Evolutionary conservation across 2,888 invertebrate genomes (phyloP), one percentile per base, ranked within the genome.

Genomic region (Xestoiulus laeticollis): DNA sequence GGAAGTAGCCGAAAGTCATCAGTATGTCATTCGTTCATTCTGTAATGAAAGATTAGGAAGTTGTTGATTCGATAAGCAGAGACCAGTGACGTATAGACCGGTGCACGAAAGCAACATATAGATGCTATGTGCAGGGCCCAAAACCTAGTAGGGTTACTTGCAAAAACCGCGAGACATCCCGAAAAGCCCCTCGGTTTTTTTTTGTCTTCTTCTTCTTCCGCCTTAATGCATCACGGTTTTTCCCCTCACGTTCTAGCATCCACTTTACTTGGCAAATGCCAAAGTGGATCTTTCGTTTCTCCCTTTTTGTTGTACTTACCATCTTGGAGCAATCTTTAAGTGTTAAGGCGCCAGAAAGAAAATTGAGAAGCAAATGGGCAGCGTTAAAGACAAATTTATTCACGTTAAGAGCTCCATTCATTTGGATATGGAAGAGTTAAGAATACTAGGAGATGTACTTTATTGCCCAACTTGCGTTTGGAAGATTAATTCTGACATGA

Each of bases 291-390:
- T 30, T 78, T 30, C 78, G 12, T n/a, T 6, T 30, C 22, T 68
- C 68, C 68, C 68, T 22, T 12, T 68, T n/a, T 19, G 59, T n/a
- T n/a, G 59, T n/a, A 59, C 59, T 59, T 68, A 30, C 78, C 78
- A 78, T 26, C 78, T 26, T 30, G 26, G 26, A 30, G 78, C 78
- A 78, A 78, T 78, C 78, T 78, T 78, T 78, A 78, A 78, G 78
- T 78, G 78, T 78, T 78, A 78, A 78, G 78, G 78, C 78, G 78
- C 78, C 78, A 78, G 78, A 78, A 78, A 78, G 78, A 78, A 78
- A 78, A 78, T 78, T 78, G 78, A 78, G 78, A 78, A 78, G 78
- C 78, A 78, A 78, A 78, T 78, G 78, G 78, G 78, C 78, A 78
- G 78, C 78, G 78, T 78, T 78, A 78, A 78, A 78, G 78, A 78